A percentile compares a stretch with the other conserved stretches of the same genome.
Evolutionary conservation across 1,140 invertebrate genomes (phyloP).

Genomic region (Brachionus angularis): DNA sequence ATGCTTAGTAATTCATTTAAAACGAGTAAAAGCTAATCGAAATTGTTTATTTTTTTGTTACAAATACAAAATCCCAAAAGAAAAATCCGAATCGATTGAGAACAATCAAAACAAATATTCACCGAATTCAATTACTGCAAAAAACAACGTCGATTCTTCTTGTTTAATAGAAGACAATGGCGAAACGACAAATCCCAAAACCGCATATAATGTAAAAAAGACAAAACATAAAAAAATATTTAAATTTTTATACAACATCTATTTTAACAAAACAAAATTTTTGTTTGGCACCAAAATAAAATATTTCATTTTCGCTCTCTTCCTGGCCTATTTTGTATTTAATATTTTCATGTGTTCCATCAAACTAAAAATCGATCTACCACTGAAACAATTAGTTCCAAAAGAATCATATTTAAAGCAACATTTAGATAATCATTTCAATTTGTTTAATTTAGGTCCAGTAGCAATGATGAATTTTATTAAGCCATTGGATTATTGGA

Average conservation of each 20-base stretch:
- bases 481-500: background rate
- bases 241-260: background rate
- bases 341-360: background rate
- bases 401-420: conserved; percentile 24
- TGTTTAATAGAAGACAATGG: background rate
- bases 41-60: conserved; percentile 20
- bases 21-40: background rate
- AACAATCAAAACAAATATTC: background rate
- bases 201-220: conserved; percentile 29
- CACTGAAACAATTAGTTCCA: conserved; percentile 1
- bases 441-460: conserved; percentile 5
- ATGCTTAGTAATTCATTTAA: conserved; percentile 35
- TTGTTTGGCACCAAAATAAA: conserved; percentile 22
- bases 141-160: background rate
- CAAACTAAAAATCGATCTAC: background rate
- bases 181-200: background rate
- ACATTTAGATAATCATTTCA: conserved; percentile 17
- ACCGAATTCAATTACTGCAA: background rate
- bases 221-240: background rate
- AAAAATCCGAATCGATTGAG: background rate
- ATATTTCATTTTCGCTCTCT: background rate
- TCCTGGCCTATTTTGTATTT: conserved; percentile 13
- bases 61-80: background rate
- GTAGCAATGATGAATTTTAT: conserved; percentile 29
- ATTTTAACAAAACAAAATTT: conserved; percentile 3